Evolutionary conservation across 2,888 invertebrate species (phyloP), one percentile per base, ranked within the genome.

Genomic region (Amiota communis): DNA sequence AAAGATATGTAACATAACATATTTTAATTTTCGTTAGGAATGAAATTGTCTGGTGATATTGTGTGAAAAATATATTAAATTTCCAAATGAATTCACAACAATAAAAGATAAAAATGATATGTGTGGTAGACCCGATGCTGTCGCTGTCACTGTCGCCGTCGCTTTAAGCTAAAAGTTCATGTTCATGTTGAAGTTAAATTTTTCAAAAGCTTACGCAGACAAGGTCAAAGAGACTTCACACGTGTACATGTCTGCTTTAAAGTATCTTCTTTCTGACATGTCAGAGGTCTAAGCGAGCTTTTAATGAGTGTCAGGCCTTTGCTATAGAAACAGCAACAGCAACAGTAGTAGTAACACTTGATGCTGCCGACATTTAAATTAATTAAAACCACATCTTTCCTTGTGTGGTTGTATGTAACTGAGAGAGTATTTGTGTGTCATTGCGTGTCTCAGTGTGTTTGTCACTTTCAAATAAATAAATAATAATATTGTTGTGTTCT

Each of bases 311-410:
- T 65, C 65, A 59, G 59, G 11, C 20, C 3, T 12, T n/a, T 13
- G 36, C 46, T 46, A 63, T 17, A 17, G 10, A 12, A 13, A 63
- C 48, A 48, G 1, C 48, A 65, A 49, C n/a, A 13, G n/a, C 48
- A 48, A 17, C n/a, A 48, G n/a, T 15, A 48, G 15, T 15, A 57
- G 17, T 15, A 15, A 65, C 47, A 48, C 65, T 63, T 36, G n/a
- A 63, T 63, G 23, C 63, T 15, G 48, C n/a, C 47, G 65, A 65
- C 65, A 65, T 65, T 65, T 65, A 65, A 65, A 65, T 65, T 65
- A 65, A 65, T 65, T 65, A 17, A 65, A 48, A 48, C 13, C 59
- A 11, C 17, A 20, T 17, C 12, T 46, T 36, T 36, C 6, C 9
- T 13, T 63, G 36, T 63, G 23, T 63, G 36, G n/a, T 23, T 63